Evolutionary conservation across 1,140 invertebrate species (phyloP).

Genomic region (Trachelipus rathkii): DNA sequence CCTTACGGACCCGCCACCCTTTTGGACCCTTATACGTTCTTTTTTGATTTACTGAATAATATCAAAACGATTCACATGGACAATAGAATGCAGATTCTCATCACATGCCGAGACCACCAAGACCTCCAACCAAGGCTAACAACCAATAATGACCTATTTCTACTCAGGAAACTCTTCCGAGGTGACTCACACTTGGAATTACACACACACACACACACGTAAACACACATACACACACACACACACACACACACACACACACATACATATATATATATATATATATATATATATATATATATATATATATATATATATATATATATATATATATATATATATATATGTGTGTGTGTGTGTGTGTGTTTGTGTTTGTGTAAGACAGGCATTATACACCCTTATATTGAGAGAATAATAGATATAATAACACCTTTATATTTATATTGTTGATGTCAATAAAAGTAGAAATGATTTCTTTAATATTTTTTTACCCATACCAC

Average conservation of each 20-base stretch:
- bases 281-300: background rate
- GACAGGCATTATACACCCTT: too few species aligned
- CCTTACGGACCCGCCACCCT: conserved; percentile 9
- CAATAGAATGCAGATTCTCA: conserved; percentile 26
- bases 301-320: background rate
- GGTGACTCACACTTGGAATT: background rate
- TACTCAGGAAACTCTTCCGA: too few species aligned
- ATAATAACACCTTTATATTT: too few species aligned
- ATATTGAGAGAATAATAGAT: too few species aligned
- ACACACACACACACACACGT: background rate
- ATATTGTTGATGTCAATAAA: too few species aligned
- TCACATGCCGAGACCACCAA: conserved; percentile 7
- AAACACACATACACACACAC: background rate
- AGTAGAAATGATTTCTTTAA: too few species aligned
- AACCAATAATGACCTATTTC: background rate
- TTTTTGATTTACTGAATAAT: conserved; percentile 36
- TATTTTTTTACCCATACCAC: too few species aligned
- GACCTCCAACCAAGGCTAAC: background rate
- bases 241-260: background rate
- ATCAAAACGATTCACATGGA: conserved; percentile 39
- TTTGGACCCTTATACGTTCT: conserved; percentile 27
- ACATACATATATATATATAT: background rate
- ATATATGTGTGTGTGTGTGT: too few species aligned
- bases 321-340: background rate
- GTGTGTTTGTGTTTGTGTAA: too few species aligned